Evolutionary conservation across 2,797 vertebrate species (phyloP), one percentile per base, ranked within the genome.

Genomic region (Leptodactylus fallax): DNA sequence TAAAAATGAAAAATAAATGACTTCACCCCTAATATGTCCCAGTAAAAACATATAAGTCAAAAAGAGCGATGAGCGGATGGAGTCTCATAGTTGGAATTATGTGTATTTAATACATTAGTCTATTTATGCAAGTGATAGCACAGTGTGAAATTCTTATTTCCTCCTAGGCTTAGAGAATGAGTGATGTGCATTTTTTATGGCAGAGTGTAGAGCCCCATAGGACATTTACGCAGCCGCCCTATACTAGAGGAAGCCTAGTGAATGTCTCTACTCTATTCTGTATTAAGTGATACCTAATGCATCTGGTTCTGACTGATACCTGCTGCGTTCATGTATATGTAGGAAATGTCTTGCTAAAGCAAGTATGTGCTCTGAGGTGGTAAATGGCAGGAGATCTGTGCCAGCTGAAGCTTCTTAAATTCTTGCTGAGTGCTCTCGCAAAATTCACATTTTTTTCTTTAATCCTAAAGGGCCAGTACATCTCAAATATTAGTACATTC

Each of bases 231-330:
- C 61, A 14, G 58, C 36, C n/a, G 25, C 19, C 36, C 7, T 13
- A 81, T 58, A 49, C 21, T 36, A 69, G 49, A 53, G 45, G 63
- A 82, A 51, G 8, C 47, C n/a, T 23, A 49, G 60, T 23, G 25
- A 60, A 47, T 13, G 11, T 21, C 81, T n/a, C 27, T 3, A 36
- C 61, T n/a, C 27, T 72, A 58, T 45, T 83, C 51, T n/a, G 51
- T 27, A 67, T 83, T 69, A 83, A 83, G 81, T 67, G 36, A 53
- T 27, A 55, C 49, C 81, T 72, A 72, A 83, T 72, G 80, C 85
- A 79, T 79, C 49, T 23, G 53, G 9, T 14, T 21, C 76, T 56
- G 10, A 56, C 23, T 56, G 61, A 55, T 56, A n/a, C 60, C 76
- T 81, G 79, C 85, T 81, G 65, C 21, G 61, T 53, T 63, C 51